Evolutionary conservation across 23 tunicate genomes (phyloP), one percentile per base, ranked within the genome.

Genomic region (Diplosoma virens): DNA sequence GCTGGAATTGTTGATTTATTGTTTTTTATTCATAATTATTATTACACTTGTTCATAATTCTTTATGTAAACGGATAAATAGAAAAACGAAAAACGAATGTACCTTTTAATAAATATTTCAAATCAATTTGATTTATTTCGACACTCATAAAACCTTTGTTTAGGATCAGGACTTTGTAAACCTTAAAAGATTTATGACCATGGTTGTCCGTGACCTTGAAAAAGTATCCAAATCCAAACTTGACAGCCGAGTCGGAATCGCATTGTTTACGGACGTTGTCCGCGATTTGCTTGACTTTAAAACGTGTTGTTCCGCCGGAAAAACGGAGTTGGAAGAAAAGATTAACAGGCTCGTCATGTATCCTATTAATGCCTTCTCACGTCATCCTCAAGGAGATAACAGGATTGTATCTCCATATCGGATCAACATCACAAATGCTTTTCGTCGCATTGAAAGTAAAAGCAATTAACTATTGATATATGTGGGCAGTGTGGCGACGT

Each of bases 91-190:
- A n/a, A n/a, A n/a, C n/a, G n/a, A n/a, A n/a, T n/a, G n/a, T n/a
- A n/a, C n/a, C n/a, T n/a, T n/a, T n/a, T n/a, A n/a, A n/a, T n/a
- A n/a, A n/a, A n/a, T n/a, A n/a, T n/a, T n/a, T n/a, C n/a, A n/a
- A n/a, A n/a, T n/a, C n/a, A n/a, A n/a, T n/a, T n/a, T n/a, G n/a
- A n/a, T n/a, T n/a, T n/a, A n/a, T n/a, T n/a, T n/a, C n/a, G n/a
- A n/a, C n/a, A n/a, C n/a, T n/a, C n/a, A n/a, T n/a, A n/a, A n/a
- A n/a, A n/a, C n/a, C n/a, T n/a, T n/a, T n/a, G 14, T 58, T 60
- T 32, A 87, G 94, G 80, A 80, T 11, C n/a, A 35, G 33, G 94
- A 87, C 1, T 81, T 87, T 56, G 55, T 47, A 23, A 27, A 33
- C 25, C 30, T 87, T 26, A 81, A 87, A 59, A 67, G 61, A 29